These are phyloP conservation scores for Eulemur albifrons DNA, from an alignment of 2,797 vertebrate genomes.

Conservation along the genomic window DNA sequence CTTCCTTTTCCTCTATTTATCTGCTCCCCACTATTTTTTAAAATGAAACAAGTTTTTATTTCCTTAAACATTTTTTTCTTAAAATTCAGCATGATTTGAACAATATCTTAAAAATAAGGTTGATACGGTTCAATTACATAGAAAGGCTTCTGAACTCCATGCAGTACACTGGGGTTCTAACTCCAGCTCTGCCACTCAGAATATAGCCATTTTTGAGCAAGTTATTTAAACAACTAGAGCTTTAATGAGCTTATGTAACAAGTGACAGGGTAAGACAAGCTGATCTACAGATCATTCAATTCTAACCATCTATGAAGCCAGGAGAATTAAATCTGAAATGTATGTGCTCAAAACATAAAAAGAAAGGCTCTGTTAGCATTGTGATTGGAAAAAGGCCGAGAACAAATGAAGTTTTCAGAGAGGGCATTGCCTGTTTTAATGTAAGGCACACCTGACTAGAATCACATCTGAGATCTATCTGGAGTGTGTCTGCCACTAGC, in stretches of 20 bases:
- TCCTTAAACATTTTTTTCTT: neutral
- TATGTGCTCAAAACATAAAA: neutral
- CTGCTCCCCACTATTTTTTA: neutral
- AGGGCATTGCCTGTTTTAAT: neutral
- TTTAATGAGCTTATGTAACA: neutral
- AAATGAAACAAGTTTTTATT: neutral
- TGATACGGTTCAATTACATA: neutral
- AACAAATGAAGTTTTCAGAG: neutral
- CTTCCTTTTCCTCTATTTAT: too few species aligned
- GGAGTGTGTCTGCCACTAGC: neutral
- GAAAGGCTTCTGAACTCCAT: neutral
- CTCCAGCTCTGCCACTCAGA: neutral
- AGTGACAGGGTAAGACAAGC: neutral
- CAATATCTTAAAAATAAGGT: neutral
- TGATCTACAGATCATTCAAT: neutral
- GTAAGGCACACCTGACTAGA: neutral
- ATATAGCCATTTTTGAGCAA: neutral
- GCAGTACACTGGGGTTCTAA: neutral
- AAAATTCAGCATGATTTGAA: neutral
- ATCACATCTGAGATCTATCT: neutral
- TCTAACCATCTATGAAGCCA: neutral
- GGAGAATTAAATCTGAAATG: neutral
- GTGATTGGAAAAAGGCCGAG: neutral
- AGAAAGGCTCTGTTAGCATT: neutral
- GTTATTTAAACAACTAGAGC: neutral